Evolutionary conservation across 2,797 vertebrate genomes (phyloP).

Genomic region (Trachops cirrhosus): DNA sequence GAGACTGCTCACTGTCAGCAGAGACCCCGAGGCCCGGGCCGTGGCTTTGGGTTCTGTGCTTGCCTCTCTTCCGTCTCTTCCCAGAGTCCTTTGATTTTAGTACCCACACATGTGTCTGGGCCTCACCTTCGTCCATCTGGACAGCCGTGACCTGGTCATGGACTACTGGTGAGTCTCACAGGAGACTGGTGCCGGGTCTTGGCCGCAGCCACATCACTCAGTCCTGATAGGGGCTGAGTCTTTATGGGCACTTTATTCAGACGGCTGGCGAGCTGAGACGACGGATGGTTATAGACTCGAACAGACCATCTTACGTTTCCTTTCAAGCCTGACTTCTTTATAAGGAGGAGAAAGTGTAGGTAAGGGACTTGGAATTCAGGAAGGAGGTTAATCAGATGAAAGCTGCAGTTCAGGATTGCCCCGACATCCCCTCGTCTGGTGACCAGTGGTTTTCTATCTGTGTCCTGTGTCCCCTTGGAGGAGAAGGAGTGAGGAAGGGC

Average conservation of each 20-base stretch:
- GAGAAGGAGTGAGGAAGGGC: constrained; percentile 59
- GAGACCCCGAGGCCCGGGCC: neutral
- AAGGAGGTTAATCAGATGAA: too few species aligned
- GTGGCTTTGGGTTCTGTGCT: neutral
- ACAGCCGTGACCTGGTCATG: constrained; percentile 78
- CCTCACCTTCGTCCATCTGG: constrained; percentile 66
- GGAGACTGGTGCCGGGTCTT: neutral
- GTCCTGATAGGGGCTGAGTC: too few species aligned
- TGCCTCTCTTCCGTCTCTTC: neutral
- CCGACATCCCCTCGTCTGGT: too few species aligned
- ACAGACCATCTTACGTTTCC: too few species aligned
- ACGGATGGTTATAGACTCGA: too few species aligned
- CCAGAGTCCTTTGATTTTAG: constrained; percentile 76
- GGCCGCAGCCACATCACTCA: neutral
- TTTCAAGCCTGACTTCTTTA: too few species aligned
- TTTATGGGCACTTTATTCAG: too few species aligned
- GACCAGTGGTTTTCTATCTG: too few species aligned
- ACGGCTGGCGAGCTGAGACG: too few species aligned
- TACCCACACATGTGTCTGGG: constrained; percentile 68
- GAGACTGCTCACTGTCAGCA: neutral
- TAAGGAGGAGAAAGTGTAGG: too few species aligned
- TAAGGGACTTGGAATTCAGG: too few species aligned
- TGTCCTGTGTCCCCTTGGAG: neutral
- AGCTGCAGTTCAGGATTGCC: too few species aligned
- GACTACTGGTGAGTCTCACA: constrained; percentile 66